phyloP scores from a whole-genome alignment of 2,113 vertebrate species.

The Calyptomena viridis region DNA sequence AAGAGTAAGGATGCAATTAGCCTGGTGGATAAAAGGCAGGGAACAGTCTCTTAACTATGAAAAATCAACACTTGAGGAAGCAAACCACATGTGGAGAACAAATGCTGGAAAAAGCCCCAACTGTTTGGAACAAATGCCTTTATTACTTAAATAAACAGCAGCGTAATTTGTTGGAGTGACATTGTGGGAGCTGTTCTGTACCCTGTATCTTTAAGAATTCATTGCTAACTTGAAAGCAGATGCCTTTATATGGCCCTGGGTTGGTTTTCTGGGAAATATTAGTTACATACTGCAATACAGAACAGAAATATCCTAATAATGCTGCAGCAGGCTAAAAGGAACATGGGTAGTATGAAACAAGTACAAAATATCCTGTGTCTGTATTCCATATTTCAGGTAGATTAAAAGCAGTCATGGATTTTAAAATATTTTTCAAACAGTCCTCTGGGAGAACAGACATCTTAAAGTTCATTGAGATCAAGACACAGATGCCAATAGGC shows the following conservation, averaged over 20 bases:
- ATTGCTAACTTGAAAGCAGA: background rate
- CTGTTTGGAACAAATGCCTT: slow-evolving; percentile 39
- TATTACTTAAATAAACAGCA: slow-evolving; percentile 48
- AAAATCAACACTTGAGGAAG: slow-evolving; percentile 56
- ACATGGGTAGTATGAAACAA: background rate
- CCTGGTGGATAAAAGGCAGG: slow-evolving; percentile 49
- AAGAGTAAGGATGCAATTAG: slow-evolving; percentile 39
- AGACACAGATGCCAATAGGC: slow-evolving; percentile 24
- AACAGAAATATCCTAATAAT: slow-evolving; percentile 3
- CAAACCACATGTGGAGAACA: slow-evolving; percentile 53
- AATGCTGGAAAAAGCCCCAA: slow-evolving; percentile 16
- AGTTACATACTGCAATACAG: background rate
- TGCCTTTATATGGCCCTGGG: background rate
- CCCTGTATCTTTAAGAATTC: background rate
- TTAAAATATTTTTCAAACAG: background rate
- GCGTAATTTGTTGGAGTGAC: background rate
- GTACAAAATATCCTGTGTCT: background rate
- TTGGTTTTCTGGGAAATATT: slow-evolving; percentile 1
- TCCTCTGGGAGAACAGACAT: slow-evolving; percentile 32
- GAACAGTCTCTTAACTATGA: slow-evolving; percentile 29
- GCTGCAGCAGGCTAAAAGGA: background rate
- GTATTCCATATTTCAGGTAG: slow-evolving; percentile 38
- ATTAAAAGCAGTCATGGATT: slow-evolving; percentile 19
- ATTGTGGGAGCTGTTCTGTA: background rate
- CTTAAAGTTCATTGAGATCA: slow-evolving; percentile 36